Conservation (phyloP, 2,113 vertebrate species). For the Sorex fumeus region DNA sequence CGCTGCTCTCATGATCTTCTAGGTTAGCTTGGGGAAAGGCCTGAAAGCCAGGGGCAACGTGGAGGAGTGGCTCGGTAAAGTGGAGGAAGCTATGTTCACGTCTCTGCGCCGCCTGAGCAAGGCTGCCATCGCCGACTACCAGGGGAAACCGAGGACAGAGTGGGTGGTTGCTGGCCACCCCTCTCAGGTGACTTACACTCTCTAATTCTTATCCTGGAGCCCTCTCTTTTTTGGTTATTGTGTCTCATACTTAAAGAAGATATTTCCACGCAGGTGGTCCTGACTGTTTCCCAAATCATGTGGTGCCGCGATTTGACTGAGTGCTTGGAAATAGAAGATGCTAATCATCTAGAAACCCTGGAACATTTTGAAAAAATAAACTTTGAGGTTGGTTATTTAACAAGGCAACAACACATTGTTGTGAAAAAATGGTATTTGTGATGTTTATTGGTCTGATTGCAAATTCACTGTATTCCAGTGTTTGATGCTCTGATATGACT, state of each 20-base stretch:
- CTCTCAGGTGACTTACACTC: conserved; percentile 88
- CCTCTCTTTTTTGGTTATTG: background rate
- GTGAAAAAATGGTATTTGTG: background rate
- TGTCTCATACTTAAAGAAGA: background rate
- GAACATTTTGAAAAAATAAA: conserved; percentile 91
- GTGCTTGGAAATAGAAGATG: conserved; percentile 87
- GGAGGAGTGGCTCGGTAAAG: conserved; percentile 93
- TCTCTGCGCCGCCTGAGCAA: conserved; percentile 91
- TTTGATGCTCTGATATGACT: background rate
- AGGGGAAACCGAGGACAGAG: conserved; percentile 87
- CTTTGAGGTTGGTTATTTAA: conserved; percentile 88
- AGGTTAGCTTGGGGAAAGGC: conserved; percentile 92
- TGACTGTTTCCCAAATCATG: conserved; percentile 94
- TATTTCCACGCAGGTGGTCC: conserved; percentile 88
- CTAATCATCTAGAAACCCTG: conserved; percentile 87
- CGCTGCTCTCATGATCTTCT: background rate
- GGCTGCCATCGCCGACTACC: conserved; percentile 91
- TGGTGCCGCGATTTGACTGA: conserved; percentile 92
- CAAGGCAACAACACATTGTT: background rate
- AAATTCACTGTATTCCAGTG: conserved; percentile 42
- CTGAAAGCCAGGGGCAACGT: conserved; percentile 93
- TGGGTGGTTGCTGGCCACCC: conserved; percentile 92
- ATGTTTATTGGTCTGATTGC: background rate
- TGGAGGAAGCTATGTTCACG: conserved; percentile 93
- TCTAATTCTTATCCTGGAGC: background rate